These are phyloP conservation scores for Caenorhabditis macrosperma DNA, from an alignment of 2,888 invertebrate species.

Conservation along the genomic window DNA sequence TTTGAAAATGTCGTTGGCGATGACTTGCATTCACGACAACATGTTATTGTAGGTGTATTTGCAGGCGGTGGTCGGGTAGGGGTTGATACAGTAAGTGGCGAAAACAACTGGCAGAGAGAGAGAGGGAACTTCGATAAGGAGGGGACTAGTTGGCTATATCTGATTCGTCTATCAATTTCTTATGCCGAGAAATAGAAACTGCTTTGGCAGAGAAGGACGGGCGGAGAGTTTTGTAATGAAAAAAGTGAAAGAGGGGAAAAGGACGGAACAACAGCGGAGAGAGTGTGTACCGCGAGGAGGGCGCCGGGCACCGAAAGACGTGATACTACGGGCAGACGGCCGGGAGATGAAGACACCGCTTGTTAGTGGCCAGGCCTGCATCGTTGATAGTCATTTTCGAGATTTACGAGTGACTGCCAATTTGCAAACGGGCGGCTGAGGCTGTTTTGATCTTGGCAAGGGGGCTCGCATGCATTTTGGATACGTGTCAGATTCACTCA, in stretches of 20 bases:
- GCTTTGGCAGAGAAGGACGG: constrained; percentile 1
- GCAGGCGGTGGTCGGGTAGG: not conserved
- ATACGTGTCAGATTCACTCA: constrained; percentile 28
- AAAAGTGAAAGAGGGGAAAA: constrained; percentile 8
- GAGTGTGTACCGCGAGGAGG: constrained; percentile 34
- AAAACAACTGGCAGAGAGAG: not conserved
- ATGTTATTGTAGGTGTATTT: constrained; percentile 26
- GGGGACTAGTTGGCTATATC: too few relatives aligned
- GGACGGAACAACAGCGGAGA: constrained; percentile 1
- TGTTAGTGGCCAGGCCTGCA: not conserved
- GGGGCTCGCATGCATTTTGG: constrained; percentile 10
- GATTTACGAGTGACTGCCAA: constrained; percentile 10
- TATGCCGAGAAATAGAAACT: constrained; percentile 18
- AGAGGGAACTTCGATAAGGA: not conserved
- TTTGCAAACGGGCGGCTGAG: not conserved
- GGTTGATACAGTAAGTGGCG: constrained; percentile 2
- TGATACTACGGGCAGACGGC: constrained; percentile 2
- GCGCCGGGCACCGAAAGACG: constrained; percentile 8
- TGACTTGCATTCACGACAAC: constrained; percentile 13
- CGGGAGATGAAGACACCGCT: not conserved
- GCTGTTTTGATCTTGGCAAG: constrained; percentile 2
- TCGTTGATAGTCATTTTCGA: constrained; percentile 9
- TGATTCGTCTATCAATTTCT: constrained; percentile 4
- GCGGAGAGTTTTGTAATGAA: not conserved
- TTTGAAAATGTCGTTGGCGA: constrained; percentile 18